phyloP scores from a whole-genome alignment of 37 sponge, comb jelly and placozoan species.

The Beroe ovata region DNA sequence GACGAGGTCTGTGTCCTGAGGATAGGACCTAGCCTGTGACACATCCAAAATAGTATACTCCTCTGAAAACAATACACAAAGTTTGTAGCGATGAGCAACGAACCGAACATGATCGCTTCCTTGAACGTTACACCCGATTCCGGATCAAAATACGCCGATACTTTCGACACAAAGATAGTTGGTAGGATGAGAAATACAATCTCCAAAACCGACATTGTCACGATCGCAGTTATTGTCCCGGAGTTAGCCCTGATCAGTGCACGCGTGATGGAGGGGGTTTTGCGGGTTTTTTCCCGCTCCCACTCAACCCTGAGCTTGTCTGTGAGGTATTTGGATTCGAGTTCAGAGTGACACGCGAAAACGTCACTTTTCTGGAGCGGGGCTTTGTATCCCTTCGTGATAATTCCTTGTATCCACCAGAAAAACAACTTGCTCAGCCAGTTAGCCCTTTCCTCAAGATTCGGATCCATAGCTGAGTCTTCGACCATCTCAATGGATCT shows the following conservation, averaged over 20 bases:
- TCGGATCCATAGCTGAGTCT: neutral
- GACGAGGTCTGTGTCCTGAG: slow-evolving; percentile 1
- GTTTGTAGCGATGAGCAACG: neutral
- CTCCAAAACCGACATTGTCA: neutral
- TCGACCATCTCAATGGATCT: no score
- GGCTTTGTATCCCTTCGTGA: slow-evolving; percentile 7
- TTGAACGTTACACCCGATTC: neutral
- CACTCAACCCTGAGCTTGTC: neutral
- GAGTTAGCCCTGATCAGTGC: neutral
- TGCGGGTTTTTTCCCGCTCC: neutral
- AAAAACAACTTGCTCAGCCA: neutral
- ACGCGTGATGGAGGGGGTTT: neutral
- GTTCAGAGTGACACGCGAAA: slow-evolving; percentile 3
- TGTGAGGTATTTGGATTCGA: neutral
- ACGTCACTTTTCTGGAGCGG: slow-evolving; percentile 14
- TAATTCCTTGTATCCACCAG: slow-evolving; percentile 25
- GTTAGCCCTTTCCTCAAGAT: slow-evolving; percentile 20
- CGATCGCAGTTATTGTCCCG: neutral
- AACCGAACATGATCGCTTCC: slow-evolving; percentile 10
- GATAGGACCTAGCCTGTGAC: neutral
- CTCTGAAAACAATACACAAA: neutral
- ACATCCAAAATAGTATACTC: neutral
- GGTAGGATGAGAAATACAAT: neutral
- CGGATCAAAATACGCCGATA: slow-evolving; percentile 25
- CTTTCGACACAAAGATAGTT: neutral